Evolutionary conservation across 1,140 invertebrate species (phyloP).

Genomic region (Cherax destructor): DNA sequence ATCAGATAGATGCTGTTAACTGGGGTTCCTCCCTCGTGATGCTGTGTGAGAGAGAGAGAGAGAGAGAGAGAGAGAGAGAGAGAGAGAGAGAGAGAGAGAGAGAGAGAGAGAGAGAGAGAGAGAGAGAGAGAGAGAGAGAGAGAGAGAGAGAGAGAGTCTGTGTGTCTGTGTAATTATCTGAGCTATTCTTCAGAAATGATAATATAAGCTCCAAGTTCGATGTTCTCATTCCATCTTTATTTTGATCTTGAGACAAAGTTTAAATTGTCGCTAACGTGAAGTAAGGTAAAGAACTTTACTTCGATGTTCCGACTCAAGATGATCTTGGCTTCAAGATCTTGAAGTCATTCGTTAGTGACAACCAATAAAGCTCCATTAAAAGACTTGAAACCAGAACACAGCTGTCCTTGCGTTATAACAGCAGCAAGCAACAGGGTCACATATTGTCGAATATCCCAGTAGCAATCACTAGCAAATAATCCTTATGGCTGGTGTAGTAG

Average conservation of each 20-base stretch:
- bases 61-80: conserved; percentile 15
- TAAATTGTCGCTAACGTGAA: too few relatives aligned
- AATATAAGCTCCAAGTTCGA: too few relatives aligned
- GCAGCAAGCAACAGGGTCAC: conserved; percentile 28
- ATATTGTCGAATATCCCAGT: neutral
- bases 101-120: conserved; percentile 3
- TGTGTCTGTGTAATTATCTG: too few relatives aligned
- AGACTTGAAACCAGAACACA: conserved; percentile 16
- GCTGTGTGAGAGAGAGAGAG: conserved; percentile 9
- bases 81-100: conserved; percentile 9
- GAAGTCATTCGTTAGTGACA: neutral
- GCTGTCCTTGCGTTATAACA: neutral
- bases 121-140: too few relatives aligned
- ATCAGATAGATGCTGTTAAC: neutral
- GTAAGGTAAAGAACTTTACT: too few relatives aligned
- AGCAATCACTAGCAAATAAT: neutral
- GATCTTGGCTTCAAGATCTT: too few relatives aligned
- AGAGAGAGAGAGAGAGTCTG: too few relatives aligned
- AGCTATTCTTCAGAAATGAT: too few relatives aligned
- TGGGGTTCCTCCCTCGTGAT: neutral
- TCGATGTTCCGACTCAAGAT: too few relatives aligned
- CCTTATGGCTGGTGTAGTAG: neutral
- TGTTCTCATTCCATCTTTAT: too few relatives aligned
- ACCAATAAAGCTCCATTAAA: conserved; percentile 21
- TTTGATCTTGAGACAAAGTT: too few relatives aligned